phyloP scores from a whole-genome alignment of 2,888 invertebrate genomes.

The Helobdella robusta region DNA sequence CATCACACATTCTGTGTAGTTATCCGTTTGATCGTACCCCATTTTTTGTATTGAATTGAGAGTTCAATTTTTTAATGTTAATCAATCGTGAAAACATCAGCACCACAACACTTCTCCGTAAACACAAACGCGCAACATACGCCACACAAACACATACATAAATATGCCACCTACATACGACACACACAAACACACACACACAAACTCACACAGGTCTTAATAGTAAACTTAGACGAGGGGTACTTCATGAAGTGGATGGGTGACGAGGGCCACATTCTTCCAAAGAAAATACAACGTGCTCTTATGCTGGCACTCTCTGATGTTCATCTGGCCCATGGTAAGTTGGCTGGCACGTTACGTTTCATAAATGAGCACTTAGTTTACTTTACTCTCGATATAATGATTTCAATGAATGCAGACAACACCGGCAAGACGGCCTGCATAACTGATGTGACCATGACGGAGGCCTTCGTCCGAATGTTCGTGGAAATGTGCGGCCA shows the following conservation, averaged over 20 bases:
- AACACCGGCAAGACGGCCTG: background rate
- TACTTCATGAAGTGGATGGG: constrained; percentile 60
- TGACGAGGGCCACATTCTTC: constrained; percentile 68
- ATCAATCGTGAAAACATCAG: too few species aligned
- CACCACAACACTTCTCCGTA: too few species aligned
- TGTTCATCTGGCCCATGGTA: constrained; percentile 8
- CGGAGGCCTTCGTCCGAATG: constrained; percentile 68
- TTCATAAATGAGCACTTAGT: background rate
- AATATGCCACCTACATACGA: too few species aligned
- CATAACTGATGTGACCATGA: constrained; percentile 57
- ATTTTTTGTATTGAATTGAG: too few species aligned
- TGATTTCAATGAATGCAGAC: too few species aligned
- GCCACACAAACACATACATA: too few species aligned
- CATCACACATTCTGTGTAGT: too few species aligned
- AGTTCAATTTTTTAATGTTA: too few species aligned
- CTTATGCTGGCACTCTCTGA: constrained; percentile 56
- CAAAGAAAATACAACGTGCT: constrained; percentile 61
- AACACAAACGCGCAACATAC: too few species aligned
- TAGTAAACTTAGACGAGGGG: constrained; percentile 61
- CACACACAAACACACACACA: too few species aligned
- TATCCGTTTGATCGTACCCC: too few species aligned
- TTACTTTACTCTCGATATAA: background rate
- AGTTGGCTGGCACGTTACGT: background rate
- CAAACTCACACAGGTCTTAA: constrained; percentile 50
- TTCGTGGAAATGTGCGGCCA: constrained; percentile 69